Evolutionary conservation across 1,140 invertebrate species (phyloP), one percentile per base, ranked within the genome.

Genomic region (Batillaria attramentaria): DNA sequence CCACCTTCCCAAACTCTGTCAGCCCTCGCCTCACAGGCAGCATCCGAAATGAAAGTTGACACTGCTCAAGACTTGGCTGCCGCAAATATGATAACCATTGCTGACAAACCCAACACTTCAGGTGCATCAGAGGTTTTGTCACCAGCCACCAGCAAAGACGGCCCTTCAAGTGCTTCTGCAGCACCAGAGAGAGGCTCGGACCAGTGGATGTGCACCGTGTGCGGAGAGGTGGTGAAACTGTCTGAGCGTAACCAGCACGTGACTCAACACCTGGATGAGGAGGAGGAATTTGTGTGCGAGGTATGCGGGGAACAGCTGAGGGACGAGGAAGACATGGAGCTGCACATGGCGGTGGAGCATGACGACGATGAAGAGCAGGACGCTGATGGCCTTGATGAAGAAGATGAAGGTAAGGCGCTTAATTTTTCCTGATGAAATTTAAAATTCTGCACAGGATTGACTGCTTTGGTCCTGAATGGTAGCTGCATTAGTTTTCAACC

Each of bases 271-370:
- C 35, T 75, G 28, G 46, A 74, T 60, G 43, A 62, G 3, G 70
- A 72, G 54, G 73, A 75, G 54, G 73, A 75, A 24, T 75, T 75
- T 65, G 35, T 62, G 20, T 75, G 73, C 35, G 39, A 75, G 33
- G 43, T 37, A 3, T 75, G 73, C 39, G 73, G 73, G 37, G 73
- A 75, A 62, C 54, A 75, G 73, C n/a, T 62, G 35, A 62, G 20
- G 35, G 73, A 75, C 31, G 73, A 62, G 8, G 73, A 75, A 35
- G 73, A 75, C 13, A 24, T 75, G 54, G 73, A 75, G 24, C 73
- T 75, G 33, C 73, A 75, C 73, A 60, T 75, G 73, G 73, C 73
- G 13, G 73, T 75, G 18, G 73, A 75, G 28, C 73, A 75, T 65
- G 73, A 75, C 31, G 73, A 65, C 10, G 73, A 75, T 39, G 73